Conservation (phyloP, 2,797 vertebrate genomes). For the Sebastes elongatus region DNA sequence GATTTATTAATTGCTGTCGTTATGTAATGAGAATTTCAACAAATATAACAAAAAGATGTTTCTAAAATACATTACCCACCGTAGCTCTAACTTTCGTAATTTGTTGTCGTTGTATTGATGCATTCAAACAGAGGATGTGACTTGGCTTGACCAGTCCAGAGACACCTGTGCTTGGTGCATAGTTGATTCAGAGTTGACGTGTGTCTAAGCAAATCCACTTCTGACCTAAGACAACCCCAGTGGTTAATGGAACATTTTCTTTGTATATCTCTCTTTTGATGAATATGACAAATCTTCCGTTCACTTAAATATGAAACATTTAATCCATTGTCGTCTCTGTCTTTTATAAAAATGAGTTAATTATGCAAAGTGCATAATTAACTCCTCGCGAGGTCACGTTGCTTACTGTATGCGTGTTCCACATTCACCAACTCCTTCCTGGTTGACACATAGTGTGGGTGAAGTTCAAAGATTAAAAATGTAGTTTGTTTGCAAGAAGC, state of each 20-base stretch:
- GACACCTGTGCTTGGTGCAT: not conserved
- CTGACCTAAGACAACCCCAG: slow-evolving; percentile 1
- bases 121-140: not conserved
- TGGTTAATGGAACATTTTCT: not conserved
- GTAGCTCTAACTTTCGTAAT: not conserved
- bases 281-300: slow-evolving; percentile 5
- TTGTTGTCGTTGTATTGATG: not conserved
- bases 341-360: slow-evolving; percentile 41
- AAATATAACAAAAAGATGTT: not conserved
- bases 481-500: slow-evolving; percentile 27
- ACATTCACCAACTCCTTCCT: slow-evolving; percentile 37
- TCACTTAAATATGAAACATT: slow-evolving; percentile 34
- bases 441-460: slow-evolving; percentile 37
- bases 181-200: not conserved
- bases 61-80: not conserved
- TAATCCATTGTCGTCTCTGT: slow-evolving; percentile 7
- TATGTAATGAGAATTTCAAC: not conserved
- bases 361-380: slow-evolving; percentile 61
- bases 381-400: slow-evolving; percentile 35
- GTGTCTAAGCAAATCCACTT: slow-evolving; percentile 7
- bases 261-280: not conserved
- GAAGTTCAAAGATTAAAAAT: slow-evolving; percentile 55
- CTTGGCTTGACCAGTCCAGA: not conserved
- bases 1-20: not conserved
- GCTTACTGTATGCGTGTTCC: slow-evolving; percentile 22